Percentiles rank a stretch among this genome's conserved stretches.
Conservation (phyloP, 1,140 invertebrate genomes). For the Drosophila kohkoa region DNA sequence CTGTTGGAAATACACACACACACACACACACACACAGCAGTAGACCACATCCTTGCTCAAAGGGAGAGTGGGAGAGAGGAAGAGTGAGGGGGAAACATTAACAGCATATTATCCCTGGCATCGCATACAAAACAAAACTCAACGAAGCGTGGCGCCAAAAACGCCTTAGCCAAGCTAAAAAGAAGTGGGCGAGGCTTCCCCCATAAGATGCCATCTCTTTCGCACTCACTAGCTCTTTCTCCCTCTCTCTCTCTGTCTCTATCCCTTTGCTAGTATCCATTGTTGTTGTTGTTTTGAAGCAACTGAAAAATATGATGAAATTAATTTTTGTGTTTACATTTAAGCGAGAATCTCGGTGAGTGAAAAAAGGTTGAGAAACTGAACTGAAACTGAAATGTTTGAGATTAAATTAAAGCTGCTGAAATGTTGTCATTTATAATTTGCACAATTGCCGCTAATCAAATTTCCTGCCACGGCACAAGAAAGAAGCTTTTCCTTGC, state of each 20-base stretch:
- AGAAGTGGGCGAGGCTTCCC: conserved; percentile 14
- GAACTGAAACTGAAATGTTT: conserved; percentile 58
- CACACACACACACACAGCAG: conserved; percentile 37
- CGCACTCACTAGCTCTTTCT: not conserved
- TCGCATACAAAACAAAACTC: conserved; percentile 71
- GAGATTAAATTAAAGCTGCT: conserved; percentile 80
- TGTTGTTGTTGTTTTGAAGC: conserved; percentile 29
- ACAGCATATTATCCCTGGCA: conserved; percentile 80
- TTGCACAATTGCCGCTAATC: conserved; percentile 80
- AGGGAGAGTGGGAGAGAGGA: not conserved
- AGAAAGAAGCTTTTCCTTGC: not conserved
- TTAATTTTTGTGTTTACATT: conserved; percentile 80
- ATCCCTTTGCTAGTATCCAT: conserved; percentile 18
- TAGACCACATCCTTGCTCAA: conserved; percentile 50
- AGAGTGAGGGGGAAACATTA: conserved; percentile 54
- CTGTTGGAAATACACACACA: conserved; percentile 29
- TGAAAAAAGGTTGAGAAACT: conserved; percentile 57
- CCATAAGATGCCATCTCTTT: not conserved
- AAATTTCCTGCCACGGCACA: conserved; percentile 52
- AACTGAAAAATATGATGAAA: conserved; percentile 79
- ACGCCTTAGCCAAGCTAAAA: conserved; percentile 45
- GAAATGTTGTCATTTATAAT: conserved; percentile 82
- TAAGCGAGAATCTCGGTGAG: conserved; percentile 41
- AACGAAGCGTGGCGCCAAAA: conserved; percentile 68
- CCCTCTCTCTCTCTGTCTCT: no score